Evolutionary conservation across 2,797 vertebrate species (phyloP), one percentile per base, ranked within the genome.

Genomic region (Okamejei kenojei): DNA sequence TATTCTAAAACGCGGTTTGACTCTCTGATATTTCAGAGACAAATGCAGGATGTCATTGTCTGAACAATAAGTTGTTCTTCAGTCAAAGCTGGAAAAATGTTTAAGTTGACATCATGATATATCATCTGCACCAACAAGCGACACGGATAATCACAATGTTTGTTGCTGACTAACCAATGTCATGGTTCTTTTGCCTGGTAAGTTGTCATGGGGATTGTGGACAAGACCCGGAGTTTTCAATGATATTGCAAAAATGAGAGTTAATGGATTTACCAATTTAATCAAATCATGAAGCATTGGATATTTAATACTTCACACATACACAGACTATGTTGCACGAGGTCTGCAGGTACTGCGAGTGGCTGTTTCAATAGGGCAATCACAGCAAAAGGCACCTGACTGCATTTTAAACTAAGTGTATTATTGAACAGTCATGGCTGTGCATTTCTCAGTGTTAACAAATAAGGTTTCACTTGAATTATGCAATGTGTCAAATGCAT

Each of bases 281-380:
- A 90, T 90, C 65, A 90, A 32, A 19, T 91, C 68, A 54, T 29
- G 38, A 54, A 74, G 68, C 15, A 91, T 91, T 91, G 68, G n/a
- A 32, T 90, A 32, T 21, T 71, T 90, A 65, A 38, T 68, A 10
- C 17, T 90, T 73, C 21, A 45, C 38, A 26, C 21, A 74, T 54
- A 38, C 73, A 74, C 45, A 74, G 21, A 26, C 13, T 45, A 32
- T 54, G 35, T 71, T 73, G 26, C 65, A 45, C 21, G 10, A 21
- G 2, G 1, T 74, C 32, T 91, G 35, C 68, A 91, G 10, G 1
- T 73, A 26, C 65, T 63, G 58, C n/a, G 82, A 58, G 61, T 61
- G 10, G 45, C 32, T 68, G 6, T 90, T 38, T 35, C 84, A 68
- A 11, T 26, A 63, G 82, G 61, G 29, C 26, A 61, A 74, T 26